These are phyloP conservation scores for Nemurella pictetii DNA, from an alignment of 2,888 invertebrate species.

Conservation along the genomic window DNA sequence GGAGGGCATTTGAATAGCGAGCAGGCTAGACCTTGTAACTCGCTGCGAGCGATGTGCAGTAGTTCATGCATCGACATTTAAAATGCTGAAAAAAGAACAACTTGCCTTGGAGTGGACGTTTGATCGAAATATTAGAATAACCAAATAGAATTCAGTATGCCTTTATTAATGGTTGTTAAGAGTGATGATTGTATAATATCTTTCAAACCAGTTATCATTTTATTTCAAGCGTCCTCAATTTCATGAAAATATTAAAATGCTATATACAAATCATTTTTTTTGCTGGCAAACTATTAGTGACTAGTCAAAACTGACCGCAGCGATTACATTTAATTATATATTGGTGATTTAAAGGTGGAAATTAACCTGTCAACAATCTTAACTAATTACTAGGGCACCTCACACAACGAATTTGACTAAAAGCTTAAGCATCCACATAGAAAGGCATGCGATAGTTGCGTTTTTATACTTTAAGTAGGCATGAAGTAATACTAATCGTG, in stretches of 20 bases:
- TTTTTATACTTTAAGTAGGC: neutral
- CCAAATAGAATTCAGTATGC: neutral
- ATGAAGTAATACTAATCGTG: neutral
- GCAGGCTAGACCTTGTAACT: neutral
- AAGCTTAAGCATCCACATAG: neutral
- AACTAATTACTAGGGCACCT: neutral
- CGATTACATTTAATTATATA: neutral
- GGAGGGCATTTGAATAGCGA: neutral
- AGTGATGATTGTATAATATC: slow-evolving; percentile 8
- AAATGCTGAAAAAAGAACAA: neutral
- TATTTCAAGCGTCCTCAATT: neutral
- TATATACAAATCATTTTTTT: neutral
- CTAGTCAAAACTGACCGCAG: slow-evolving; percentile 8
- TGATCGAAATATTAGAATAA: neutral
- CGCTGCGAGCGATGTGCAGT: neutral
- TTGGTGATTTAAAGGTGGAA: neutral
- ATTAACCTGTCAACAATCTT: neutral
- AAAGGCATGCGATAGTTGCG: neutral
- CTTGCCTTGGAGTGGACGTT: neutral
- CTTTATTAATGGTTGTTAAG: neutral
- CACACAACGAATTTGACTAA: neutral
- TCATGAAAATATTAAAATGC: neutral
- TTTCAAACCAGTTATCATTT: neutral
- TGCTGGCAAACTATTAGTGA: slow-evolving; percentile 1
- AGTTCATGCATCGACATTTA: neutral